Evolutionary conservation across 2,113 vertebrate genomes (phyloP).

Genomic region (Camelus bactrianus): DNA sequence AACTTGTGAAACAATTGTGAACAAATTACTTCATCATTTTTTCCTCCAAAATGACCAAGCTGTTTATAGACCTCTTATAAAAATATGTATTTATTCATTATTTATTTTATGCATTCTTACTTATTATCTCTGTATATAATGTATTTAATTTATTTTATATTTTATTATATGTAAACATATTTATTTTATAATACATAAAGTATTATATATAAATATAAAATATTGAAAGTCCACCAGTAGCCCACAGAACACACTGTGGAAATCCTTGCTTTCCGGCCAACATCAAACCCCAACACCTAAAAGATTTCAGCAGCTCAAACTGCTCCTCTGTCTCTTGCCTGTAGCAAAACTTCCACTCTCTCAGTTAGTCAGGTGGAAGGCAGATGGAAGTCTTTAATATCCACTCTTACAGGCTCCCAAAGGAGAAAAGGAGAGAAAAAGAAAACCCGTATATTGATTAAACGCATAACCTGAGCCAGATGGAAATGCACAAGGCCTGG

Average conservation of each 20-base stretch:
- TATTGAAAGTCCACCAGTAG: background rate
- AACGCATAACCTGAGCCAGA: background rate
- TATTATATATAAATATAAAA: background rate
- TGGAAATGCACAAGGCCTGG: background rate
- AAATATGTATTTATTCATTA: background rate
- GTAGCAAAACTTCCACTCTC: slow-evolving; percentile 23
- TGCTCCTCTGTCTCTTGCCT: background rate
- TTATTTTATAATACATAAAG: background rate
- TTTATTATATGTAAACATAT: background rate
- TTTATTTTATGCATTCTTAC: background rate
- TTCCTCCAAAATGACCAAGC: background rate
- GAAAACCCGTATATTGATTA: background rate
- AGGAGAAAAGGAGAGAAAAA: background rate
- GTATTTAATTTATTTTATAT: background rate
- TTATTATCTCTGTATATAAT: background rate
- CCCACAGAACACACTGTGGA: background rate
- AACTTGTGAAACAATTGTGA: background rate
- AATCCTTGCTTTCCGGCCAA: background rate
- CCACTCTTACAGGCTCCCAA: background rate
- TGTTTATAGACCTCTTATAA: background rate
- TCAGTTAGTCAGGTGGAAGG: background rate
- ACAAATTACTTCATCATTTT: slow-evolving; percentile 6
- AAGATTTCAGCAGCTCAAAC: background rate
- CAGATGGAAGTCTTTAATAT: slow-evolving; percentile 41
- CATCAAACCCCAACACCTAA: background rate